Conservation (phyloP, 2,888 invertebrate genomes). For the Pheosia tremula region DNA sequence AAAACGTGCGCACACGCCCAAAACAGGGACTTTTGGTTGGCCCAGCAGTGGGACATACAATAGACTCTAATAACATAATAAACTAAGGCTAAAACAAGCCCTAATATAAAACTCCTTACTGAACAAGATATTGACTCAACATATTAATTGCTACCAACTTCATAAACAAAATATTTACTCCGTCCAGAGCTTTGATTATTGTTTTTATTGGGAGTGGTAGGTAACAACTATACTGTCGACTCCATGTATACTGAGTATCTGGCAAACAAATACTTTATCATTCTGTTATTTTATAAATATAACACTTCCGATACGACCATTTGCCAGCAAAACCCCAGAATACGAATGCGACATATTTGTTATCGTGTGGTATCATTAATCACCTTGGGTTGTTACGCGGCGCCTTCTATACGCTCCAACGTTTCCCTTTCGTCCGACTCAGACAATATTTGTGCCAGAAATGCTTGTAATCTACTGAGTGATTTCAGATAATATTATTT, state of each 20-base stretch:
- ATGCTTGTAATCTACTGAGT: conserved; percentile 59
- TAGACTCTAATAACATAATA: too few relatives aligned
- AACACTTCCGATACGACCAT: conserved; percentile 30
- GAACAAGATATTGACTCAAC: too few relatives aligned
- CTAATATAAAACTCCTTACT: too few relatives aligned
- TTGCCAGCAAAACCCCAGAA: conserved; percentile 33
- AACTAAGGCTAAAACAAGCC: too few relatives aligned
- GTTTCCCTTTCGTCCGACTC: conserved; percentile 47
- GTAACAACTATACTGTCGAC: neutral
- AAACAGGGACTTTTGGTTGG: too few relatives aligned
- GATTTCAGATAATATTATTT: conserved; percentile 57
- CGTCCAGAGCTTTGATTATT: too few relatives aligned
- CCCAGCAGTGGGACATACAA: too few relatives aligned
- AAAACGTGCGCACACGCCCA: too few relatives aligned
- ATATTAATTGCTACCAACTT: too few relatives aligned
- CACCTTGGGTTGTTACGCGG: conserved; percentile 54
- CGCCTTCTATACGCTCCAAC: conserved; percentile 39
- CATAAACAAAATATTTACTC: too few relatives aligned
- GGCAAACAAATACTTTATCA: neutral
- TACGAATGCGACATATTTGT: conserved; percentile 61
- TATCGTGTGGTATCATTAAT: conserved; percentile 68
- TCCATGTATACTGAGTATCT: neutral
- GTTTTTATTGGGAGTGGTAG: too few relatives aligned
- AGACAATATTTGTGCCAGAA: conserved; percentile 58
- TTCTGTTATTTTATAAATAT: conserved; percentile 27